These are phyloP conservation scores for Heteropelma amictum DNA, from an alignment of 2,888 invertebrate genomes.

Conservation along the genomic window DNA sequence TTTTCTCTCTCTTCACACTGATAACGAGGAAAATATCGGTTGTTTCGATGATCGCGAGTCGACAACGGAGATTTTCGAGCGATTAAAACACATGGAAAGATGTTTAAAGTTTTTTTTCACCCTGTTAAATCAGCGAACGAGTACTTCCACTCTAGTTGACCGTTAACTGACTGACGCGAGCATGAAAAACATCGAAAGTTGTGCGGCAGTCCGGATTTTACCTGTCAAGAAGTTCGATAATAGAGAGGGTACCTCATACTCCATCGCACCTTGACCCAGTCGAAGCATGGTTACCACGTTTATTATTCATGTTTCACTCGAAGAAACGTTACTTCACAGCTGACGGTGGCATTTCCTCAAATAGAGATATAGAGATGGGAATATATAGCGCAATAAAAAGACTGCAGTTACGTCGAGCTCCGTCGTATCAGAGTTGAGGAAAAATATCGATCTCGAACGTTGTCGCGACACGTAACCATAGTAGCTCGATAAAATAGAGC, in stretches of 20 bases:
- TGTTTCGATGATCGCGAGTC: neutral
- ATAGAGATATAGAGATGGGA: slow-evolving; percentile 23
- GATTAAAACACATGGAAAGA: slow-evolving; percentile 26
- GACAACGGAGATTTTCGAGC: neutral
- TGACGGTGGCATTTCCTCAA: slow-evolving; percentile 1
- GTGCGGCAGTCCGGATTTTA: neutral
- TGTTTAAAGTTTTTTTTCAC: neutral
- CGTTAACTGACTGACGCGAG: slow-evolving; percentile 51
- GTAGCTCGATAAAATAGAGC: slow-evolving; percentile 64
- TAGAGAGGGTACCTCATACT: neutral
- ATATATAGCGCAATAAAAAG: slow-evolving; percentile 34
- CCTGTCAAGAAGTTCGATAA: slow-evolving; percentile 48
- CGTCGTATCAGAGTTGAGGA: slow-evolving; percentile 24
- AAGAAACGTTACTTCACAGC: slow-evolving; percentile 30
- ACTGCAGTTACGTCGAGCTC: slow-evolving; percentile 38
- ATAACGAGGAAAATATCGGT: neutral
- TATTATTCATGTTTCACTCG: slow-evolving; percentile 36
- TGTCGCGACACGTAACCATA: slow-evolving; percentile 69
- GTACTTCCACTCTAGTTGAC: slow-evolving; percentile 26
- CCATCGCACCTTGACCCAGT: slow-evolving; percentile 57
- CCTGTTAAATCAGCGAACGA: neutral
- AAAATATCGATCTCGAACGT: slow-evolving; percentile 68
- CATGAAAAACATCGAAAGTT: slow-evolving; percentile 25
- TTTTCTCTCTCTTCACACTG: neutral
- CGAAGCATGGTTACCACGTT: slow-evolving; percentile 28